These are phyloP conservation scores for Pristionchus fissidentatus DNA, from an alignment of 2,888 invertebrate genomes.

Conservation along the genomic window DNA sequence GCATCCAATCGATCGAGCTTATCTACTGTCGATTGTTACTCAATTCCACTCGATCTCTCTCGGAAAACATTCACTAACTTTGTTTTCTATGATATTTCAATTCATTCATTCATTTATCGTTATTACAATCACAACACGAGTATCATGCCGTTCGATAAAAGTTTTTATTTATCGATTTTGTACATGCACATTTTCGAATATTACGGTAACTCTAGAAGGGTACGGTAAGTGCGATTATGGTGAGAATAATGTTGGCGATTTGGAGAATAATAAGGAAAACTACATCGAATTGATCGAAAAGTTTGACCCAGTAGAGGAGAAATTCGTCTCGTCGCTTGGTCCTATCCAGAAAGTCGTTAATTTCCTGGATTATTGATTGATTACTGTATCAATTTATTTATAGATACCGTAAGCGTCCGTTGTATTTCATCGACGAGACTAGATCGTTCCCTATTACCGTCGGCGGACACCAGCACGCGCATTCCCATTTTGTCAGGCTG, in stretches of 20 bases:
- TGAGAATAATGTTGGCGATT: conserved; percentile 45
- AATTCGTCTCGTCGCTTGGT: conserved; percentile 29
- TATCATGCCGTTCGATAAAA: conserved; percentile 28
- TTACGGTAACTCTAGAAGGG: background rate
- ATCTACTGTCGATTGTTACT: background rate
- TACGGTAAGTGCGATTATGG: conserved; percentile 29
- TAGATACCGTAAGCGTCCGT: conserved; percentile 16
- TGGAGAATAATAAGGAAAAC: conserved; percentile 41
- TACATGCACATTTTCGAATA: background rate
- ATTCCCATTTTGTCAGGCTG: conserved; percentile 45
- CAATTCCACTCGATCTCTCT: background rate
- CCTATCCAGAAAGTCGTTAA: conserved; percentile 22
- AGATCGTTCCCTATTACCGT: conserved; percentile 9
- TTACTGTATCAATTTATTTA: background rate
- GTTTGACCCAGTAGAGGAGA: conserved; percentile 45
- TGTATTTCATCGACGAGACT: conserved; percentile 40
- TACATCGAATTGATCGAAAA: conserved; percentile 44
- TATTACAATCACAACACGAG: background rate
- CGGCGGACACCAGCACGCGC: conserved; percentile 28
- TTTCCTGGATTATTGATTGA: conserved; percentile 16
- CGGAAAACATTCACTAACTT: no score
- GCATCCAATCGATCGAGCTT: no score
- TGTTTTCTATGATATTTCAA: background rate
- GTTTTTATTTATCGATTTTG: no score
- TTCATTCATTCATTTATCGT: background rate